These are phyloP conservation scores for Epinephelus moara DNA, from an alignment of 2,113 vertebrate genomes.

Conservation along the genomic window DNA sequence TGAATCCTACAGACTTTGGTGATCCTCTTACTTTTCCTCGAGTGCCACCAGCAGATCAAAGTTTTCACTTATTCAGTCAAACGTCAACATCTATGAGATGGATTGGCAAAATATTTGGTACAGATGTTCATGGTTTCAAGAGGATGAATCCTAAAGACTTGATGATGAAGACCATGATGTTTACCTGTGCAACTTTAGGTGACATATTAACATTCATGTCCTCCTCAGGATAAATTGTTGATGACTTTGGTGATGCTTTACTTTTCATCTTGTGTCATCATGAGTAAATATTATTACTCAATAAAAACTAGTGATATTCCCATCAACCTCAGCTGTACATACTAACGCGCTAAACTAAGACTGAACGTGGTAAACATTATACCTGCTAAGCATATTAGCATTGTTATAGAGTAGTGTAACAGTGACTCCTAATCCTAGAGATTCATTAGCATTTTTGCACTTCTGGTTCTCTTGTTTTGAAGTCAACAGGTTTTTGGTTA, in stretches of 20 bases:
- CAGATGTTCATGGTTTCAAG: neutral
- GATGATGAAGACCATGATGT: no score
- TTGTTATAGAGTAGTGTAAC: no score
- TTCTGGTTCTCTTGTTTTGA: no score
- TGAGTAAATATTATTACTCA: neutral
- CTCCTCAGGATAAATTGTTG: neutral
- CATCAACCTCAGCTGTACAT: neutral
- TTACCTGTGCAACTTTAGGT: no score
- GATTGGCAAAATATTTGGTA: neutral
- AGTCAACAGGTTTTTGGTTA: no score
- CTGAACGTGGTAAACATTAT: neutral
- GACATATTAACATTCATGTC: neutral
- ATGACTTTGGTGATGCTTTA: neutral
- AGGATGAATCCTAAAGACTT: neutral
- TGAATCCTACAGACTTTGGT: no score
- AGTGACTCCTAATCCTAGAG: no score
- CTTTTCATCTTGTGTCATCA: no score
- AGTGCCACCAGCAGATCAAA: neutral
- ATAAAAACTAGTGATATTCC: neutral
- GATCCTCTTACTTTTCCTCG: no score
- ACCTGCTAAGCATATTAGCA: neutral
- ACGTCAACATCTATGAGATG: neutral
- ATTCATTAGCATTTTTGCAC: no score
- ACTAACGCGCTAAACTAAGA: neutral
- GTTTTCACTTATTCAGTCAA: neutral